Evolutionary conservation across 2,888 invertebrate species (phyloP), one percentile per base, ranked within the genome.

Genomic region (Thumatha senex): DNA sequence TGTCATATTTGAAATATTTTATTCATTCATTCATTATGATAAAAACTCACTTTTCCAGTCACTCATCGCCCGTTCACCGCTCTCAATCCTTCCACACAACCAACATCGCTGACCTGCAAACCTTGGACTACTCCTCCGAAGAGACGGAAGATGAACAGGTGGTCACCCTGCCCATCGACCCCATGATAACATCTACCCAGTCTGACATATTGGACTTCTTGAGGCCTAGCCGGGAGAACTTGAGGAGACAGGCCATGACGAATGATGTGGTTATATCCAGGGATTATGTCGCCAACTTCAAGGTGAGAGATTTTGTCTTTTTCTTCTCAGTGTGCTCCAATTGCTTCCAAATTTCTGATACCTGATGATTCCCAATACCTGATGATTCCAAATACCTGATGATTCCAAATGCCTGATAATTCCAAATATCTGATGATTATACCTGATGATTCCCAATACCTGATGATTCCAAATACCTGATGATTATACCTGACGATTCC

Each of bases 1-100:
- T n/a, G n/a, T n/a, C n/a, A n/a, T n/a, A n/a, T n/a, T n/a, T n/a
- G n/a, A n/a, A n/a, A n/a, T n/a, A n/a, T n/a, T n/a, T 24, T 4
- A 4, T 24, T 24, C 18, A 24, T 24, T 24, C 18, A 24, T 24
- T 24, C 18, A 24, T 5, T 24, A 24, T 4, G 18, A 24, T 24
- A 24, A 4, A n/a, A n/a, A n/a, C 3, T 24, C 18, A 24, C 18
- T 24, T 24, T 78, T 76, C 2, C 84, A 92, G 92, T 64, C 89
- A 92, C 61, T 92, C 92, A 0, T 92, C 92, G 0, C 92, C 92
- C 0, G 92, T 92, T 10, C 92, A 92, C 70, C 84, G 92, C 11
- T 91, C 92, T 0, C 90, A 92, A 49, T 92, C 92, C 8, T 92
- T 92, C 86, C 91, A 92, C 78, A 86, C 86, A 0, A 87, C 86